Percentiles rank a stretch among this genome's conserved stretches.
These are phyloP conservation scores for Prunella himalayana DNA, from an alignment of 2,113 vertebrate species.

Conservation along the genomic window DNA sequence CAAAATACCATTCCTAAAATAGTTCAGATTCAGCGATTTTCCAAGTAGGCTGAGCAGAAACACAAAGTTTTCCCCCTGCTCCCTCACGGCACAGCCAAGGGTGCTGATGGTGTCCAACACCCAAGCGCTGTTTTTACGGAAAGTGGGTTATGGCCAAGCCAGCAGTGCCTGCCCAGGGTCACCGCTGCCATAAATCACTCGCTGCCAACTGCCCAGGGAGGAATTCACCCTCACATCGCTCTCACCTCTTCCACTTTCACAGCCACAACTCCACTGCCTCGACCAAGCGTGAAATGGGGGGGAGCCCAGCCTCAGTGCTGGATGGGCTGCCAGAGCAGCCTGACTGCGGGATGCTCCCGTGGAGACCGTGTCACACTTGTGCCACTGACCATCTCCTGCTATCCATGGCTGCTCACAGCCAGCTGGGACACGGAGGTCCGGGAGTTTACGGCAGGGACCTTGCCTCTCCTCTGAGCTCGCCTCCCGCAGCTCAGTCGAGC, in stretches of 20 bases:
- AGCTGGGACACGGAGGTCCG: accelerated
- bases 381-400: neutral
- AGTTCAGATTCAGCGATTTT: neutral
- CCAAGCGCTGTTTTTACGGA: neutral
- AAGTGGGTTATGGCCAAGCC: neutral
- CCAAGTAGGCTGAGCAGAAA: neutral
- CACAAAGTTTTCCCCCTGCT: neutral
- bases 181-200: neutral
- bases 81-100: neutral
- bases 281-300: neutral
- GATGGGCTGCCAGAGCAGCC: neutral
- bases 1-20: neutral
- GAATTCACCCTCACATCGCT: neutral
- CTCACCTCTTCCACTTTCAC: neutral
- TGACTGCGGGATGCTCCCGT: neutral
- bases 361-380: neutral
- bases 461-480: neutral
- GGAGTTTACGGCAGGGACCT: neutral
- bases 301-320: neutral
- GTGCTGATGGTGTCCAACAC: neutral
- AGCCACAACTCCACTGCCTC: neutral
- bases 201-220: accelerated
- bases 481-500: neutral
- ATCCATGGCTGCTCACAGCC: neutral
- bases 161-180: neutral